phyloP scores from a whole-genome alignment of 1,140 invertebrate species.

The Aphis craccivora region DNA sequence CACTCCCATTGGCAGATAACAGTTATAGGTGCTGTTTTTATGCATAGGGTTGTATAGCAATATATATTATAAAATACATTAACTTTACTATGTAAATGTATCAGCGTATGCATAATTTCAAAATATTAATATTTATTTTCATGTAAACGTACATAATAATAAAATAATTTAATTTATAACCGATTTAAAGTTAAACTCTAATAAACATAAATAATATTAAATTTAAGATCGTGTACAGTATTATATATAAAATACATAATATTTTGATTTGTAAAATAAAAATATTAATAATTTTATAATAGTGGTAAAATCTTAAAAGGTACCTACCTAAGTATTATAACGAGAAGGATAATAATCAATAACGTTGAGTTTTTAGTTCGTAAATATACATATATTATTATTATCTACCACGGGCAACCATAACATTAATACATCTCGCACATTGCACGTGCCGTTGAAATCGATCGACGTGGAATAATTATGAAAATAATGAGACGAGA shows the following conservation, averaged over 20 bases:
- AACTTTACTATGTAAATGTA: background rate
- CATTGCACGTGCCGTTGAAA: background rate
- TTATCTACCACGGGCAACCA: background rate
- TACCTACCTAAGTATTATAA: background rate
- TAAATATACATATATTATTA: background rate
- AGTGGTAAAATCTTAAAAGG: background rate
- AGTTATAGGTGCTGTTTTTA: background rate
- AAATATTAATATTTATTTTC: background rate
- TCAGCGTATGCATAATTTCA: background rate
- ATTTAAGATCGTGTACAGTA: background rate
- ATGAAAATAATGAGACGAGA: background rate
- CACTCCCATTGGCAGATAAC: conserved; percentile 9
- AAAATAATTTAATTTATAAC: background rate
- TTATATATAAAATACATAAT: no score
- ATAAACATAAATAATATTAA: background rate
- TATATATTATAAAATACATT: background rate
- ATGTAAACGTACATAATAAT: background rate
- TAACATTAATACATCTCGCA: background rate
- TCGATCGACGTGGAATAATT: background rate
- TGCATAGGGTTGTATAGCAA: background rate
- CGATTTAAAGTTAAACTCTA: background rate
- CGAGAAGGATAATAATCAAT: background rate
- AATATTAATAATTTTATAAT: background rate
- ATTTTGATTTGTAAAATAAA: no score
- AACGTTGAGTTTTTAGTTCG: background rate